Conservation (phyloP, 2,888 invertebrate genomes). For the Meiosimyza decipiens region DNA sequence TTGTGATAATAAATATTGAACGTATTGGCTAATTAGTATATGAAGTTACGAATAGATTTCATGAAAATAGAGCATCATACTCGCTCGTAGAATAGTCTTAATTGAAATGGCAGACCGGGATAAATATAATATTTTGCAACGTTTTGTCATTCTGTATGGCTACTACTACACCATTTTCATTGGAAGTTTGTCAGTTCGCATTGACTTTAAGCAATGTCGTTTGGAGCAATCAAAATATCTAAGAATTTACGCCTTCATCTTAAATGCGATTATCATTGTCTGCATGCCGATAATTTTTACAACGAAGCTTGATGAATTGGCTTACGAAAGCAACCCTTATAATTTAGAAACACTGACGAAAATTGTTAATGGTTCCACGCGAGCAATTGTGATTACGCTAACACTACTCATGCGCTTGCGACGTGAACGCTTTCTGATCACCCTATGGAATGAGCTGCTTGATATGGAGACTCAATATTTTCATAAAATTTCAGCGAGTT, state of each 20-base stretch:
- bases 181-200: neutral
- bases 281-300: neutral
- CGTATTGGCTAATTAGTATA: too few relatives aligned
- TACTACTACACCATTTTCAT: slow-evolving; percentile 13
- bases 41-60: too few relatives aligned
- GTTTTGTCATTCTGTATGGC: neutral
- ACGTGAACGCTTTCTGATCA: neutral
- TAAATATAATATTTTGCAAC: neutral
- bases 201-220: neutral
- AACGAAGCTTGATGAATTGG: neutral
- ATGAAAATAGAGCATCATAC: too few relatives aligned
- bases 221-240: neutral
- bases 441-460: neutral
- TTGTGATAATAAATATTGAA: too few relatives aligned
- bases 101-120: too few relatives aligned
- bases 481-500: neutral
- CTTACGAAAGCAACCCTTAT: neutral
- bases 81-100: too few relatives aligned
- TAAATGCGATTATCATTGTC: neutral
- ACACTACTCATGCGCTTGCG: neutral
- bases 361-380: neutral
- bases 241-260: neutral
- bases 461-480: neutral
- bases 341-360: neutral
- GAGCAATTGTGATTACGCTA: neutral